Conservation (phyloP, 1,140 invertebrate species). For the Drosophila kikkawai region DNA sequence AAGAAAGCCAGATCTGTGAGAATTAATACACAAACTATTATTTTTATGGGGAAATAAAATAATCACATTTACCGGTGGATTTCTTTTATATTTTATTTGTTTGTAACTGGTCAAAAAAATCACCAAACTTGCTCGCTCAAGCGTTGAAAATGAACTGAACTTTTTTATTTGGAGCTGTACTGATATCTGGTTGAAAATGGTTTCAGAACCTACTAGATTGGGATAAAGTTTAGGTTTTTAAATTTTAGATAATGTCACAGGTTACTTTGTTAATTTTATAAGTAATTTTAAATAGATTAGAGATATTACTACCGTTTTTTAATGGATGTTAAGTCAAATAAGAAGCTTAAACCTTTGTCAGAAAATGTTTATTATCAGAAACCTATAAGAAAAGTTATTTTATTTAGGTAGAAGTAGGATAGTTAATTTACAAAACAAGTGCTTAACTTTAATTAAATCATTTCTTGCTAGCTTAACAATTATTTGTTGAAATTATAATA, state of each 20-base stretch:
- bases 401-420: no score
- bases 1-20: slow-evolving; percentile 21
- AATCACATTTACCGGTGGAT: slow-evolving; percentile 15
- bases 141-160: background rate
- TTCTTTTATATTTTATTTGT: background rate
- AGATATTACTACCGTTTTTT: no score
- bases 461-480: background rate
- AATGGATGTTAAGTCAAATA: no score
- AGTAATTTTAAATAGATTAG: no score
- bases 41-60: background rate
- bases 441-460: background rate
- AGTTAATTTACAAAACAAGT: background rate
- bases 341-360: background rate
- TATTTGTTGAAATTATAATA: background rate
- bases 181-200: background rate
- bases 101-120: background rate
- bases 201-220: background rate
- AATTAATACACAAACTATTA: background rate
- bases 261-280: background rate
- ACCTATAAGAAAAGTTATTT: background rate
- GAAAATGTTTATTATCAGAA: background rate
- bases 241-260: background rate
- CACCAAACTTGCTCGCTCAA: background rate
- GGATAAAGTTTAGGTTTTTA: no score
- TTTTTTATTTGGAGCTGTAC: no score